Conservation (phyloP, 2,797 vertebrate genomes). For the Anomalospiza imberbis region DNA sequence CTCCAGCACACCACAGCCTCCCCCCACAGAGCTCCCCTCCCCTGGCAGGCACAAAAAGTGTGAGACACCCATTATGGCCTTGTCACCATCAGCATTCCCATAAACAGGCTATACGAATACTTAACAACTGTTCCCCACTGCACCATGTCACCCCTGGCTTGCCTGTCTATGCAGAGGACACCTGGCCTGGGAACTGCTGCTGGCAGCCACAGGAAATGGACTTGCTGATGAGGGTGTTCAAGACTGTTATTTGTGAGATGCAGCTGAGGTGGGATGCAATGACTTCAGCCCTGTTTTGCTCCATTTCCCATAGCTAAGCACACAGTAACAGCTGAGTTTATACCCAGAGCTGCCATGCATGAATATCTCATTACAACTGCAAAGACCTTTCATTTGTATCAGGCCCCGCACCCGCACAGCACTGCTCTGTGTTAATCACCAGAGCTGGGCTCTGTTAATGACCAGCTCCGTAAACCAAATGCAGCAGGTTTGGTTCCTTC, state of each 20-base stretch:
- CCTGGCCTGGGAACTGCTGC: neutral
- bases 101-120: neutral
- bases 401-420: neutral
- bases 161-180: neutral
- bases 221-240: slow-evolving; percentile 15
- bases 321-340: slow-evolving; percentile 36
- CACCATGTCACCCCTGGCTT: neutral
- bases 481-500: neutral
- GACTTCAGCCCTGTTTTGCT: slow-evolving; percentile 35
- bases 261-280: neutral
- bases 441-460: neutral
- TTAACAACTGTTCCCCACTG: neutral
- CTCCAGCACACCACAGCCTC: neutral
- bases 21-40: neutral
- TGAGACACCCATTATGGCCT: accelerated
- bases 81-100: neutral
- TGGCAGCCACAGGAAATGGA: slow-evolving; percentile 23
- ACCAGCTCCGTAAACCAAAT: neutral
- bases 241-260: slow-evolving; percentile 5
- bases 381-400: slow-evolving; percentile 21
- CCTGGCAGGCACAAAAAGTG: neutral
- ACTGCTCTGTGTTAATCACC: neutral
- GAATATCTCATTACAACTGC: slow-evolving; percentile 39
- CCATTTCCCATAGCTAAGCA: slow-evolving; percentile 48
- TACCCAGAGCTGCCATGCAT: slow-evolving; percentile 8